Percentiles rank a stretch among this genome's conserved stretches.
phyloP scores from a whole-genome alignment of 2,888 invertebrate genomes.

The Mystacides longicornis region DNA sequence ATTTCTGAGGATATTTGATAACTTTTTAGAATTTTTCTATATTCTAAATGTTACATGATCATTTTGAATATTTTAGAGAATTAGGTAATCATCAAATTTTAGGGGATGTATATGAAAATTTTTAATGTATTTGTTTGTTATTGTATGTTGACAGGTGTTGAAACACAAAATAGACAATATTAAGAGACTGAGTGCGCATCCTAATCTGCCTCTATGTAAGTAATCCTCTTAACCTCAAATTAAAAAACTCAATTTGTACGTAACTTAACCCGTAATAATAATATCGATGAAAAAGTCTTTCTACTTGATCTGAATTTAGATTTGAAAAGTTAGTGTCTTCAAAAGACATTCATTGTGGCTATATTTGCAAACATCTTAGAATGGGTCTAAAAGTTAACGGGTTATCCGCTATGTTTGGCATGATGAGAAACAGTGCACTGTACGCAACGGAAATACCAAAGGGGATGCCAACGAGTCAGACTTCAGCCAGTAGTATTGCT shows the following conservation, averaged over 20 bases:
- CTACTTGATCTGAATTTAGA: background rate
- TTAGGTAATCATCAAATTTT: conserved; percentile 24
- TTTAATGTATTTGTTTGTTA: conserved; percentile 24
- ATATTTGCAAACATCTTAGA: no score
- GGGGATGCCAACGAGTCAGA: no score
- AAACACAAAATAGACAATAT: conserved; percentile 93
- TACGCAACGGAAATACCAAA: no score
- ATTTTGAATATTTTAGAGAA: no score
- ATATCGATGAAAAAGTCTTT: background rate
- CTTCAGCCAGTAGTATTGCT: no score
- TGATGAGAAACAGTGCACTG: no score
- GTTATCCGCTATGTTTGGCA: no score
- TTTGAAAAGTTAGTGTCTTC: no score
- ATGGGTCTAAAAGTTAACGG: no score
- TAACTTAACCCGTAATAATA: background rate
- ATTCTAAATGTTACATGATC: background rate
- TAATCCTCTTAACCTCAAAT: no score
- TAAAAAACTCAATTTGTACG: background rate
- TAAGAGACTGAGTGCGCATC: conserved; percentile 93
- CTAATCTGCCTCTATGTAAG: conserved; percentile 92
- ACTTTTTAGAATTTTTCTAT: background rate
- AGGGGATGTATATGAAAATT: conserved; percentile 17
- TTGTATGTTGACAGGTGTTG: conserved; percentile 58
- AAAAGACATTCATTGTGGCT: no score
- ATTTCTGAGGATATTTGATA: no score